Base-by-base conservation (phyloP, 1,140 invertebrate genomes). In the Neodiprion fabricii region DNA sequence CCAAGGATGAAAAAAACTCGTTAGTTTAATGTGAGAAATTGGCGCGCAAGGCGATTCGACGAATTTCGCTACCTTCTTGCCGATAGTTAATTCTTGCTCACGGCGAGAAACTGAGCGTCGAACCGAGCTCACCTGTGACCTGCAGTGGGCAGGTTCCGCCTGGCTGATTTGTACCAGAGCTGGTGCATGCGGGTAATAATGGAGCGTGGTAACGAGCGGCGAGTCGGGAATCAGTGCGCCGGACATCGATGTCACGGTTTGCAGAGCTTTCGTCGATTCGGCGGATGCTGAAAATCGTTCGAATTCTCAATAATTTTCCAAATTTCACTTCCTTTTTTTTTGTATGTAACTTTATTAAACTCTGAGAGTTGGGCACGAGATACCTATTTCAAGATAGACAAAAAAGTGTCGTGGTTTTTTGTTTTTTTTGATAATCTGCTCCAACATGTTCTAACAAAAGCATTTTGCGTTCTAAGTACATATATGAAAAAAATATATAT, bases 191-290 rank as follows among this genome's bases (percentile, higher is more conserved):
- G 85, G 86, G 72, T 87, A 87, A 75, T 87, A 87, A 73, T 87
- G 85, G 40, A 87, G 70, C 8, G 86, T 86, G 48, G 85, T 87
- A 40, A 87, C 80, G 69, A 87, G 77, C 7, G 86, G 83, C 47
- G 84, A 72, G 50, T 87, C 86, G 10, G 85, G 85, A 5, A 90
- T 86, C 12, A 90, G 80, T 70, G 86, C 80, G n/a, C 87, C 86
- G 9, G 88, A 86, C 82, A 90, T 85, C 74, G 84, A 89, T 61
- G 89, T 89, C 73, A 90, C 86, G 8, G 89, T 87, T 78, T 90
- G 91, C 14, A 92, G 83, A 0, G 91, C 90, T 82, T 93, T 92
- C 5, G 91, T 90, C 1, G 88, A 89, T 76, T 91, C 89, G 49
- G 89, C 86, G 7, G 85, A 87, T 28, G 85, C 85, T 87, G 72